phyloP scores from a whole-genome alignment of 2,888 invertebrate species.

The Smittia sp. region DNA sequence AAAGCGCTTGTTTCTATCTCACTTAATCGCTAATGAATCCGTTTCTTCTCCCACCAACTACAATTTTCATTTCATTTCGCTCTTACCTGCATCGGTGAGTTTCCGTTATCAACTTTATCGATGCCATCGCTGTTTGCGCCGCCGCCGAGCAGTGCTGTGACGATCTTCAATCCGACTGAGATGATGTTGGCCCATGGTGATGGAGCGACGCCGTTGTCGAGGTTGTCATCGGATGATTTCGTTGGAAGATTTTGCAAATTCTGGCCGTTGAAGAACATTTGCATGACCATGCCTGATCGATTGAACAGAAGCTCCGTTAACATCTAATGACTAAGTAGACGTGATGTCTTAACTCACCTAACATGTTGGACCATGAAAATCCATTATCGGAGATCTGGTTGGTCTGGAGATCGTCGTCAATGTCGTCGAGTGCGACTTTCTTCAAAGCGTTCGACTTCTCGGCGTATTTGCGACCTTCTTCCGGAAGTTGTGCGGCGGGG shows the following conservation, averaged over 20 bases:
- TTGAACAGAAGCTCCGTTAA: neutral
- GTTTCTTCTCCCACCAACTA: neutral
- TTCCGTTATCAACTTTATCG: slow-evolving; percentile 86
- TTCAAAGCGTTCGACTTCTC: slow-evolving; percentile 87
- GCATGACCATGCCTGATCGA: slow-evolving; percentile 71
- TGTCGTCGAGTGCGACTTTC: slow-evolving; percentile 78
- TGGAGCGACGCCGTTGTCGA: slow-evolving; percentile 63
- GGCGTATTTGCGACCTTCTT: slow-evolving; percentile 74
- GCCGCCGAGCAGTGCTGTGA: slow-evolving; percentile 79
- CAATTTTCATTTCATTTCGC: slow-evolving; percentile 25
- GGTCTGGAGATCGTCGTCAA: slow-evolving; percentile 77
- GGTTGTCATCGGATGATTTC: slow-evolving; percentile 67
- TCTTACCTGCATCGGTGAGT: slow-evolving; percentile 82
- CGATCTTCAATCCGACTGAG: slow-evolving; percentile 80
- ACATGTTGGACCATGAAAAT: slow-evolving; percentile 85
- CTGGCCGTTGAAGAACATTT: slow-evolving; percentile 76
- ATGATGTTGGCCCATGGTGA: slow-evolving; percentile 88
- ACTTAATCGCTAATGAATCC: neutral
- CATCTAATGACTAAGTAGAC: neutral
- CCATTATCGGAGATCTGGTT: slow-evolving; percentile 75
- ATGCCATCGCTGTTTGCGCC: slow-evolving; percentile 74
- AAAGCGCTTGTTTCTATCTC: neutral
- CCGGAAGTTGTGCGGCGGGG: slow-evolving; percentile 47
- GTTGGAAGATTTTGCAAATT: slow-evolving; percentile 60
- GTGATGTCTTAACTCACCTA: slow-evolving; percentile 55